Evolutionary conservation across 2,888 invertebrate genomes (phyloP).

Genomic region (Gymnocheta viridis): DNA sequence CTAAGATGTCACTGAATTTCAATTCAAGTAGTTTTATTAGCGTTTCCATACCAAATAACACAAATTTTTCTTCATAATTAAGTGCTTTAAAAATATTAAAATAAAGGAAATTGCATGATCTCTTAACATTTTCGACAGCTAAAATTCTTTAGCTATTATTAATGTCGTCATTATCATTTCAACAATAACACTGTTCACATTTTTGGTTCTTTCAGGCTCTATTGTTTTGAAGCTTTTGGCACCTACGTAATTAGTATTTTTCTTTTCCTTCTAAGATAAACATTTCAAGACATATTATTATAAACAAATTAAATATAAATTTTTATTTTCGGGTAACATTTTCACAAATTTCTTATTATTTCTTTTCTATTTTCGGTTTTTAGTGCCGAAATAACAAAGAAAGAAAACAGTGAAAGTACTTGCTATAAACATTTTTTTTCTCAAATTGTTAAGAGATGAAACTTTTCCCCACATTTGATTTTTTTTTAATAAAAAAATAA

Average conservation of each 20-base stretch:
- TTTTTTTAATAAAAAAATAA: not conserved
- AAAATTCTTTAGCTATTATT: conserved; percentile 42
- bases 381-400: not conserved
- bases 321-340: conserved; percentile 62
- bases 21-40: too few relatives aligned
- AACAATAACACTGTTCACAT: conserved; percentile 36
- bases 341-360: conserved; percentile 49
- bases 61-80: not conserved
- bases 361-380: conserved; percentile 35
- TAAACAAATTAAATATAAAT: conserved; percentile 72
- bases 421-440: conserved; percentile 35
- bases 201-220: conserved; percentile 41
- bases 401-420: conserved; percentile 19
- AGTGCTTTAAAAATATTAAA: not conserved
- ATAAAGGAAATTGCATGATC: conserved; percentile 36
- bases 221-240: conserved; percentile 61
- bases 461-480: conserved; percentile 12
- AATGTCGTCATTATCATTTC: conserved; percentile 62
- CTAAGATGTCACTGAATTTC: too few relatives aligned
- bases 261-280: conserved; percentile 66
- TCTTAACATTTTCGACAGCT: conserved; percentile 39
- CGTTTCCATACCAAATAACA: too few relatives aligned
- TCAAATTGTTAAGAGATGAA: conserved; percentile 44
- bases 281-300: conserved; percentile 68
- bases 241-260: conserved; percentile 69